Percentiles rank a stretch among this genome's conserved stretches.
Evolutionary conservation across 2,113 vertebrate genomes (phyloP).

Genomic region (Pseudonaja textilis): DNA sequence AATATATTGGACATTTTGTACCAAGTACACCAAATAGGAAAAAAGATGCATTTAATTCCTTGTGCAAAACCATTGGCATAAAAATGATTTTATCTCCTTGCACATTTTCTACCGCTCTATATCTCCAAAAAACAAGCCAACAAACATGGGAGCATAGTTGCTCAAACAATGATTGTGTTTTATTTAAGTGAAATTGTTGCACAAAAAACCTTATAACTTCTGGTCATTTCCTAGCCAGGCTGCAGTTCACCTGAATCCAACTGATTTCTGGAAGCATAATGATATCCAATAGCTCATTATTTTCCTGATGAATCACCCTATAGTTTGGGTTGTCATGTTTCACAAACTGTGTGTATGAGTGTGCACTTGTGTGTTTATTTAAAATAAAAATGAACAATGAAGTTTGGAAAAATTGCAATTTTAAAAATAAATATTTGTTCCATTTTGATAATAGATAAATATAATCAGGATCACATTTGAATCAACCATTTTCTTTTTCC

Average conservation of each 20-base stretch:
- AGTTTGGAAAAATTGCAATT: background rate
- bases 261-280: background rate
- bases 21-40: no score
- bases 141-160: background rate
- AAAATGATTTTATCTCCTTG: no score
- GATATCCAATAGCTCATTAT: background rate
- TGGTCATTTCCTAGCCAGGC: background rate
- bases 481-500: background rate
- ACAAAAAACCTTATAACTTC: background rate
- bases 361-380: background rate
- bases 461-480: background rate
- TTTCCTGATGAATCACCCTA: background rate
- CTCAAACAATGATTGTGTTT: background rate
- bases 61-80: no score
- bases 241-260: background rate
- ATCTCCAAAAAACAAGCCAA: background rate
- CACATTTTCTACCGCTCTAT: background rate
- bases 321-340: background rate
- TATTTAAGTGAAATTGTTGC: background rate
- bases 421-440: background rate
- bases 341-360: background rate
- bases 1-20: no score
- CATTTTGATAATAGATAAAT: background rate
- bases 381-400: background rate
- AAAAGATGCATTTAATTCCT: no score